Conservation (phyloP, 2,888 invertebrate genomes). For the Calameuta idolon region DNA sequence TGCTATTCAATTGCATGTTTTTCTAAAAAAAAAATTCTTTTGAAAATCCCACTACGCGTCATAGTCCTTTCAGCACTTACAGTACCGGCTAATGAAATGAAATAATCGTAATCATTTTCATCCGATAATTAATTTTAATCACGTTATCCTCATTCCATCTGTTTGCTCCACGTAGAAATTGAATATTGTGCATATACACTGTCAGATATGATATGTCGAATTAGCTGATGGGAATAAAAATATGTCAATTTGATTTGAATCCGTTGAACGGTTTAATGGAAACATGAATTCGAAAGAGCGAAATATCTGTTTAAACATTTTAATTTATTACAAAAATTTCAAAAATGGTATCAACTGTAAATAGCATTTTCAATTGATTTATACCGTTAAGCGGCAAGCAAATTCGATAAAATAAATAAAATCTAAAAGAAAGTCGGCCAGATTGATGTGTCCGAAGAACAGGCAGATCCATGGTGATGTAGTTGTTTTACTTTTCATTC, state of each 20-base stretch:
- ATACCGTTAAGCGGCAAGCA: neutral
- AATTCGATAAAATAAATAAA: neutral
- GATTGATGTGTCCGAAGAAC: conserved; percentile 65
- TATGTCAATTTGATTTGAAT: neutral
- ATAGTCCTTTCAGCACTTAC: neutral
- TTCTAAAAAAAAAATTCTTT: neutral
- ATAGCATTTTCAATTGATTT: neutral
- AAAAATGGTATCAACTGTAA: neutral
- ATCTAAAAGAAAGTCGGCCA: conserved; percentile 55
- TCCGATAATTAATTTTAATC: neutral
- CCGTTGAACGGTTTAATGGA: neutral
- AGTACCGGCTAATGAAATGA: neutral
- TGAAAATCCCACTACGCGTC: neutral
- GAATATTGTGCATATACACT: neutral
- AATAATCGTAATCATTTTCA: neutral
- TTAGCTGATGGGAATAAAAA: neutral
- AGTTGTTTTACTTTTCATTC: conserved; percentile 92
- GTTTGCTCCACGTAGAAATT: neutral
- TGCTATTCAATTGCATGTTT: neutral
- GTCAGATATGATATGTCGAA: too few species aligned
- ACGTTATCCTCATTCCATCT: neutral
- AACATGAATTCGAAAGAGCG: neutral
- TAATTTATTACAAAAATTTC: neutral
- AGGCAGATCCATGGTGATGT: conserved; percentile 72
- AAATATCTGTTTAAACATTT: neutral